phyloP scores from a whole-genome alignment of 2,888 invertebrate species.

The Fragum fragum region DNA sequence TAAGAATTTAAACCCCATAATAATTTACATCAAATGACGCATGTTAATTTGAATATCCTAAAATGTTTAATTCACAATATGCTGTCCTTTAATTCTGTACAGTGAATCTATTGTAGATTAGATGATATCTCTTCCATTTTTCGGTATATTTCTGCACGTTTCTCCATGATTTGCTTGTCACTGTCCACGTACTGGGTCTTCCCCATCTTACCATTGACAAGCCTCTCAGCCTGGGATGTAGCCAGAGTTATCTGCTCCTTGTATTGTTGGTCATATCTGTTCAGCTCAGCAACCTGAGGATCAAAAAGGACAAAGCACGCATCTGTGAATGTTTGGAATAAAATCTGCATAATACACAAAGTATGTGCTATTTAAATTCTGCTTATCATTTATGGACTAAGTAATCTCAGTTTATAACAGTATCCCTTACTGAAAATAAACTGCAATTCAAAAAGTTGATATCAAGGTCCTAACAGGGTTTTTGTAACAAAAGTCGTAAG shows the following conservation, averaged over 20 bases:
- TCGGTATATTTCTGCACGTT: conserved; percentile 88
- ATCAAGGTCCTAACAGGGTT: too few species aligned
- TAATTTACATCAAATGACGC: neutral
- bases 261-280: conserved; percentile 88
- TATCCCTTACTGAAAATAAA: too few species aligned
- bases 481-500: too few species aligned
- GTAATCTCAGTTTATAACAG: too few species aligned
- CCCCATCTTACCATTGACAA: conserved; percentile 89
- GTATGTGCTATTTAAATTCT: too few species aligned
- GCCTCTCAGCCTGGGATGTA: conserved; percentile 89
- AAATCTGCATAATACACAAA: too few species aligned
- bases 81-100: too few species aligned
- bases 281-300: conserved; percentile 88
- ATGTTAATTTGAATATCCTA: neutral
- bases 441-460: too few species aligned
- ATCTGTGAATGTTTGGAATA: too few species aligned
- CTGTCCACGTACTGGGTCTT: conserved; percentile 89
- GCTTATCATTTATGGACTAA: too few species aligned
- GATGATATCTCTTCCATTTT: conserved; percentile 84
- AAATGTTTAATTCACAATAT: neutral
- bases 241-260: conserved; percentile 84
- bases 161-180: conserved; percentile 88
- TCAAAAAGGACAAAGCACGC: too few species aligned
- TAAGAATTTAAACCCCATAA: neutral
- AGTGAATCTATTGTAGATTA: conserved; percentile 51